Conservation (phyloP, 2,113 vertebrate genomes). For the Pachycephala philippinensis region DNA sequence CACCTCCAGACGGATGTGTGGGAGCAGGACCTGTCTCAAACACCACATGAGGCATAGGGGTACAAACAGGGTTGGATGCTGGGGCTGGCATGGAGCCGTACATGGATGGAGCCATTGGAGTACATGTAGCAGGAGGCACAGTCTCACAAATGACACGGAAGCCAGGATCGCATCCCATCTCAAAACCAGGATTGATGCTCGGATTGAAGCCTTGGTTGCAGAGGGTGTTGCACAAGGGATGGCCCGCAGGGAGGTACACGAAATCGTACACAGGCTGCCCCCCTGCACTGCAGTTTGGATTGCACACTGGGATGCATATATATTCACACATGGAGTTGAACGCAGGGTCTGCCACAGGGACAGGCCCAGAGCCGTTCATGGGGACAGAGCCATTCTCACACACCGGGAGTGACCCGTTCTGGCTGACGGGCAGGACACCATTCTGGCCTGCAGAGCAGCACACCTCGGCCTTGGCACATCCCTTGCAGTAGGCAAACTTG, state of each 20-base stretch:
- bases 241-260: slow-evolving; percentile 42
- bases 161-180: background rate
- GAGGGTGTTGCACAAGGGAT: slow-evolving; percentile 52
- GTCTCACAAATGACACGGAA: slow-evolving; percentile 47
- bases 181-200: background rate
- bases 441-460: background rate
- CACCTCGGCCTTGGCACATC: background rate
- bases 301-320: slow-evolving; percentile 55
- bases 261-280: slow-evolving; percentile 48
- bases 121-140: background rate
- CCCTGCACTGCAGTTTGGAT: slow-evolving; percentile 24
- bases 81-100: background rate
- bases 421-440: background rate
- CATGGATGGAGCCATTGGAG: background rate
- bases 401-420: background rate
- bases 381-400: background rate
- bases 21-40: slow-evolving; percentile 25
- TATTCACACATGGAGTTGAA: slow-evolving; percentile 61
- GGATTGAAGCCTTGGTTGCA: slow-evolving; percentile 48
- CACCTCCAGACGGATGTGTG: background rate
- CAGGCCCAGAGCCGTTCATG: background rate
- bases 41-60: slow-evolving; percentile 19
- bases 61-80: background rate
- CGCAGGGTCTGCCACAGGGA: background rate
- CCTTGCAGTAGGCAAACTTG: slow-evolving; percentile 58